Percentiles rank a stretch among this genome's conserved stretches.
Conservation (phyloP, 1,140 invertebrate genomes). For the Grapholita molesta region DNA sequence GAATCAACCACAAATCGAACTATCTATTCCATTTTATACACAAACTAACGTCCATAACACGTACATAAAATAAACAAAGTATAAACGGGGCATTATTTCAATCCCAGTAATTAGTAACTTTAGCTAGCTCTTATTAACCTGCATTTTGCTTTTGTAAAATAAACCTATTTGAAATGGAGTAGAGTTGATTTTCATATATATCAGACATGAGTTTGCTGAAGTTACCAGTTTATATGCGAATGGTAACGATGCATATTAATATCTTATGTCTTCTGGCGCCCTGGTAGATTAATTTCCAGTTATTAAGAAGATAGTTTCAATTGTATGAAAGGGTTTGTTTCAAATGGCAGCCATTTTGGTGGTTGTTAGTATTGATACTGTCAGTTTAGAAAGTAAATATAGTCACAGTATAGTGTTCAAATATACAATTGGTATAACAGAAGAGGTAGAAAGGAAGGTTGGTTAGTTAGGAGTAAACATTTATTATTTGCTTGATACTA, state of each 20-base stretch:
- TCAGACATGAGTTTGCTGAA: background rate
- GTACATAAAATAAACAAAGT: background rate
- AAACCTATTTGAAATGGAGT: background rate
- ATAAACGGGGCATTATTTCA: background rate
- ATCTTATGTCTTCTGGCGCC: background rate
- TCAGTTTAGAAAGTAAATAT: background rate
- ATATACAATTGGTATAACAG: too few species aligned
- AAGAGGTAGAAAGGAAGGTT: too few species aligned
- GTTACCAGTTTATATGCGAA: background rate
- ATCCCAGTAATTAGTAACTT: background rate
- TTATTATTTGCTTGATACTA: too few species aligned
- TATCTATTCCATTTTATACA: background rate
- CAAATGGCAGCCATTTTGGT: background rate
- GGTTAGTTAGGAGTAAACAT: too few species aligned
- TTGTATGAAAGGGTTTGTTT: background rate
- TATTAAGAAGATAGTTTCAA: background rate
- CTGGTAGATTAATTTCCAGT: background rate
- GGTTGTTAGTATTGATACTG: too few species aligned
- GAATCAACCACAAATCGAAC: background rate
- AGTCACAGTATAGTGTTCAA: too few species aligned
- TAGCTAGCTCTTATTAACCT: background rate
- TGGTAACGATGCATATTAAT: background rate
- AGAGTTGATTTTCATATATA: background rate
- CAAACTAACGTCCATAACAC: background rate
- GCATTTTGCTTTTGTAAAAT: background rate